Evolutionary conservation across 2,888 invertebrate species (phyloP).

Genomic region (Limnephilus lunatus): DNA sequence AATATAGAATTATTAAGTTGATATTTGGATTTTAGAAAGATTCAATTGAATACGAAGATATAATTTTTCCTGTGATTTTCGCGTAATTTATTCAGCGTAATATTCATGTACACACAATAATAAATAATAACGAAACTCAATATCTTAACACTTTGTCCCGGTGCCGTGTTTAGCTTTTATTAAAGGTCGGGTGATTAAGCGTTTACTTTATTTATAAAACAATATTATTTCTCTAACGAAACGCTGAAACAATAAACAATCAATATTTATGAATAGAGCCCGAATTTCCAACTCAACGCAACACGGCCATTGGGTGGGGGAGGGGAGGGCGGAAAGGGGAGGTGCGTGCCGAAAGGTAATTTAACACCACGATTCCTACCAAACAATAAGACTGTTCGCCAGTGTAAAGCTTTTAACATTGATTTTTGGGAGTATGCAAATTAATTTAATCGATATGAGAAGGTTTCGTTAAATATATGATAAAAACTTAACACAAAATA

Average conservation of each 20-base stretch:
- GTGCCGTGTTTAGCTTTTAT: not conserved
- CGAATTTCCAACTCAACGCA: conserved; percentile 24
- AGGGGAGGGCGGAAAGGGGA: not conserved
- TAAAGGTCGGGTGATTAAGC: conserved; percentile 28
- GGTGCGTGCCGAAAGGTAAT: conserved; percentile 35
- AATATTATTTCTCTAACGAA: conserved; percentile 25
- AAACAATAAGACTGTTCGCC: conserved; percentile 34
- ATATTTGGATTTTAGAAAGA: not conserved
- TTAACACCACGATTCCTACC: conserved; percentile 20
- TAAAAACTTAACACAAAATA: not conserved
- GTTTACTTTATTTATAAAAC: conserved; percentile 28
- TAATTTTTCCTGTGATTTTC: not conserved
- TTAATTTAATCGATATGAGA: conserved; percentile 8
- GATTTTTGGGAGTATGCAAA: conserved; percentile 11
- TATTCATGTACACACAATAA: not conserved
- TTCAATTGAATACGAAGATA: not conserved
- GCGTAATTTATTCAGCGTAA: not conserved
- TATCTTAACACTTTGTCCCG: conserved; percentile 27
- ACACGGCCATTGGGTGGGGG: not conserved
- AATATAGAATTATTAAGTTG: too few species aligned
- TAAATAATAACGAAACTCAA: not conserved
- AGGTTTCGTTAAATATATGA: not conserved
- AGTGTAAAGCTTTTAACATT: conserved; percentile 24
- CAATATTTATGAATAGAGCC: conserved; percentile 39
- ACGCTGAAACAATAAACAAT: conserved; percentile 41